phyloP scores from a whole-genome alignment of 1,140 invertebrate genomes.

The Polypedilum vanderplanki region DNA sequence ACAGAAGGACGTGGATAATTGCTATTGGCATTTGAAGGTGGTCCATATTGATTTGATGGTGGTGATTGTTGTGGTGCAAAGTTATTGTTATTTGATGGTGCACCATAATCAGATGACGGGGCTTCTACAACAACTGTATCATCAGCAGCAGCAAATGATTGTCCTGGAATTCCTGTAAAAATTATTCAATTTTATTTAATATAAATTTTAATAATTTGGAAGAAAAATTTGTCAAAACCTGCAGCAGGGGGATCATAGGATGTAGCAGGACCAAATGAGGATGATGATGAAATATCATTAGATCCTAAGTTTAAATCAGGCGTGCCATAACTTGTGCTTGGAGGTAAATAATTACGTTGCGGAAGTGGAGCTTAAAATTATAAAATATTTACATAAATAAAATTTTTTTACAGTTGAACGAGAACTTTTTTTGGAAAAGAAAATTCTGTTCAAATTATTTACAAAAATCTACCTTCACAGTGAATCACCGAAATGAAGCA shows the following conservation, averaged over 20 bases:
- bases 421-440: neutral
- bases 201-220: neutral
- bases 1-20: neutral
- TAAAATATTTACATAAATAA: neutral
- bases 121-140: neutral
- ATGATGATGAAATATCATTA: neutral
- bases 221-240: neutral
- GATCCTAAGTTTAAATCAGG: constrained; percentile 16
- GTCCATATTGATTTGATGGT: neutral
- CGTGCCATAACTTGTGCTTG: constrained; percentile 15
- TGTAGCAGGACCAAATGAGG: neutral
- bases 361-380: constrained; percentile 17
- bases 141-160: neutral
- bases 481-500: neutral
- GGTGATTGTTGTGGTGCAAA: neutral
- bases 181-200: neutral
- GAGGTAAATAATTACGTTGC: constrained; percentile 1
- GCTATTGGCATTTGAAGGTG: neutral
- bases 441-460: neutral
- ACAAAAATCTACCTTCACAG: constrained; percentile 2
- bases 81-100: neutral
- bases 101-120: neutral
- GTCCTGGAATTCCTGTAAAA: neutral
- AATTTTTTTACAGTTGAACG: neutral
- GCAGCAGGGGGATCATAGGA: neutral